Percentiles rank a stretch among this genome's conserved stretches.
phyloP scores from a whole-genome alignment of 2,797 vertebrate genomes.

The Muscicapa striata region DNA sequence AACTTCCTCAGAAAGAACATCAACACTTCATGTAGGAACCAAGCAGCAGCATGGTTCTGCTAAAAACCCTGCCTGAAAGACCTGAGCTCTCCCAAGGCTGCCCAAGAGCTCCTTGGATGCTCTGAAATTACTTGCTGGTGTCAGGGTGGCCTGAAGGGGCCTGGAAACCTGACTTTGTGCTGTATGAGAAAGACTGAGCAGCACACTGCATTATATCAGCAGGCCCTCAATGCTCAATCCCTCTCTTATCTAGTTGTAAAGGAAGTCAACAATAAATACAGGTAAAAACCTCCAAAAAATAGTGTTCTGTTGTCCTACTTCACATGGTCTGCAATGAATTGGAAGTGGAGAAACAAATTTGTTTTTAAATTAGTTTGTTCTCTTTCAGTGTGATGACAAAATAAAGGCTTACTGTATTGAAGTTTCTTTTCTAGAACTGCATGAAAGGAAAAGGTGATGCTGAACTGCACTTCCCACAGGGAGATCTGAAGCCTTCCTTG shows the following conservation, averaged over 20 bases:
- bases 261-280: background rate
- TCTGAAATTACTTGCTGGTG: background rate
- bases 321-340: background rate
- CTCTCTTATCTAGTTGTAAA: background rate
- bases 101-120: background rate
- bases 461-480: background rate
- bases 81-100: background rate
- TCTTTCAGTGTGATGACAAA: slow-evolving; percentile 28
- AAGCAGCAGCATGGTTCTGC: background rate
- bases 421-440: background rate
- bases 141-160: background rate
- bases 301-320: slow-evolving; percentile 26
- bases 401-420: background rate
- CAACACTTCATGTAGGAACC: background rate
- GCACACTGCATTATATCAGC: background rate
- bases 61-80: background rate
- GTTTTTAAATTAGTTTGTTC: slow-evolving; percentile 63
- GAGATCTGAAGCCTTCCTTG: background rate
- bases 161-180: background rate
- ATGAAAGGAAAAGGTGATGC: slow-evolving; percentile 21
- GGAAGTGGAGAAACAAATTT: slow-evolving; percentile 14
- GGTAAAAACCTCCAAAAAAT: background rate
- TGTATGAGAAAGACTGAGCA: background rate
- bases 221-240: background rate
- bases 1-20: background rate